Evolutionary conservation across 2,113 vertebrate genomes (phyloP).

Genomic region (Calypte anna): DNA sequence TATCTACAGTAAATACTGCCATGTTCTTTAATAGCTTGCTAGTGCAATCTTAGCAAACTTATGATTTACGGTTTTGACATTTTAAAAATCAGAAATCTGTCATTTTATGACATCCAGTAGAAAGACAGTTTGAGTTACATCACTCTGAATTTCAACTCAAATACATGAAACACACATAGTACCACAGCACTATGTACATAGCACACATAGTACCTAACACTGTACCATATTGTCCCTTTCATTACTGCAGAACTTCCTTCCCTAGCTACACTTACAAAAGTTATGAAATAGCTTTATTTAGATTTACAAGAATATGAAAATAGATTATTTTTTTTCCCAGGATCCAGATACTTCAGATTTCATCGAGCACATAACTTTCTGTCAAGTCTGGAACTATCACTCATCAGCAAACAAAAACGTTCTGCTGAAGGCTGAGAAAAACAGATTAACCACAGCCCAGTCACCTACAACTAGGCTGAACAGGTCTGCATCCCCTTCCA

Average conservation of each 20-base stretch:
- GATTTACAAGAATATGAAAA: neutral
- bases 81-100: conserved; percentile 83
- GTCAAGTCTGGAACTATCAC: neutral
- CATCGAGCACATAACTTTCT: neutral
- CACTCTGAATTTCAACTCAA: conserved; percentile 52
- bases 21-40: conserved; percentile 80
- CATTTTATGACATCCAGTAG: conserved; percentile 75
- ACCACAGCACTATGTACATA: neutral
- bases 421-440: neutral
- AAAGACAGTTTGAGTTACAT: conserved; percentile 66
- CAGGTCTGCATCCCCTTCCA: neutral
- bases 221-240: neutral
- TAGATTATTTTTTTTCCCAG: neutral
- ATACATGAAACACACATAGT: conserved; percentile 28
- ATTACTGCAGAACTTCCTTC: neutral
- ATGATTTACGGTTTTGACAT: conserved; percentile 84
- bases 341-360: neutral
- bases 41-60: conserved; percentile 80
- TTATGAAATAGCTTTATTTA: neutral
- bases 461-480: neutral
- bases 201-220: conserved; percentile 31
- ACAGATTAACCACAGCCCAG: neutral
- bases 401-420: neutral
- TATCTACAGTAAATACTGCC: conserved; percentile 79
- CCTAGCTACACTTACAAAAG: neutral